Evolutionary conservation across 2,888 invertebrate species (phyloP), one percentile per base, ranked within the genome.

Genomic region (Cistogaster globosa): DNA sequence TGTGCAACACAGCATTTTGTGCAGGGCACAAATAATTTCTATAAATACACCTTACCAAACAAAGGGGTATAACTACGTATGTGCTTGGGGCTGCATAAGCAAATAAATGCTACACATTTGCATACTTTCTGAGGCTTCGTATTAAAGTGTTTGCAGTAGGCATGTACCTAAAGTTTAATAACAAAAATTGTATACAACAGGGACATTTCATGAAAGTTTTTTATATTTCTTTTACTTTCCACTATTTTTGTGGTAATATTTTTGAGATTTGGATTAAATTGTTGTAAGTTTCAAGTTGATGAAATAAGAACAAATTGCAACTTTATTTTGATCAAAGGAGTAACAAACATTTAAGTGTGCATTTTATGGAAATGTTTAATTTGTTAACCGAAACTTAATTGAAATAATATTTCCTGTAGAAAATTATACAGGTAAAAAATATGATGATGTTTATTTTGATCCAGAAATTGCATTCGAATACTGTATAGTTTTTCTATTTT

Each of bases 111-210:
- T 38, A n/a, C 12, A 26, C 18, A 38, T n/a, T 51, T 36, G 58
- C 36, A 48, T 48, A 38, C 18, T 18, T 36, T 22, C 72, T 22
- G 14, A 42, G 14, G 48, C 12, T 38, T 26, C 32, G 57, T 76
- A 55, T 36, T 65, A 63, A 84, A 36, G 58, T 71, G 45, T 67
- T 79, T 76, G 60, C 53, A 68, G 76, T 67, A 67, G 76, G 80
- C 71, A 80, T 84, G 84, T 67, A 80, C 51, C 72, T 72, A 32
- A 68, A 67, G 55, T 57, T 80, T 84, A 62, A 76, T 60, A 48
- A 51, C 62, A 76, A 26, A 71, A 67, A 51, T 76, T 80, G 76
- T 80, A 55, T 84, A 72, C 65, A 71, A 53, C 68, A 65, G 42
- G 11, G 26, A 45, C 60, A 38, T 60, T 77, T 77, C 22, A 36